These are phyloP conservation scores for Acanthosoma haemorrhoidale DNA, from an alignment of 2,888 invertebrate genomes.

Conservation along the genomic window DNA sequence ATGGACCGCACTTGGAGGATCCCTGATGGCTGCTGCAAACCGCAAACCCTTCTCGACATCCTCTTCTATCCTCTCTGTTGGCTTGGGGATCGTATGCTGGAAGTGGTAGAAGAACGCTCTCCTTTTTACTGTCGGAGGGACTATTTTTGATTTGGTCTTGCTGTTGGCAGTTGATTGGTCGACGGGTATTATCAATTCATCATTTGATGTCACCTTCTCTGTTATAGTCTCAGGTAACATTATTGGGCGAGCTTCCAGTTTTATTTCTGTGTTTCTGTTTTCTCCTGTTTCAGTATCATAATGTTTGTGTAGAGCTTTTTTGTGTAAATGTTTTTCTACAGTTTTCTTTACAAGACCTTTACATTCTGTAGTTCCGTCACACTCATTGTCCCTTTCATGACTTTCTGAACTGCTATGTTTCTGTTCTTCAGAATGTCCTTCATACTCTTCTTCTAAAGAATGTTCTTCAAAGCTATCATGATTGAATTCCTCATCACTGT, in stretches of 20 bases:
- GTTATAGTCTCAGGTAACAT: neutral
- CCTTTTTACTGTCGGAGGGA: neutral
- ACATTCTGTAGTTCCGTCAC: no score
- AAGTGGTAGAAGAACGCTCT: constrained; percentile 37
- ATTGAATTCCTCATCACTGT: constrained; percentile 12
- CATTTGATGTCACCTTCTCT: neutral
- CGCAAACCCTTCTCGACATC: neutral
- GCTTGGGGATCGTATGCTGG: constrained; percentile 32
- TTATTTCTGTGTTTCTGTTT: constrained; percentile 11
- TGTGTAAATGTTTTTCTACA: neutral
- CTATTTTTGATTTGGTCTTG: neutral
- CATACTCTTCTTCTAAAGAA: neutral
- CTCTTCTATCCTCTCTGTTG: constrained; percentile 31
- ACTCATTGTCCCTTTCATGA: no score
- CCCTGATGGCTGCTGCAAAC: neutral
- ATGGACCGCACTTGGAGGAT: neutral
- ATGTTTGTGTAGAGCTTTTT: neutral
- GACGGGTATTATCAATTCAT: no score
- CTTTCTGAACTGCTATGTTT: neutral
- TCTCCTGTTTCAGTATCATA: constrained; percentile 24
- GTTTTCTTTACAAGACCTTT: neutral
- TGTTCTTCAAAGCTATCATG: neutral
- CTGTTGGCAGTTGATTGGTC: neutral
- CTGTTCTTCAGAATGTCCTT: neutral
- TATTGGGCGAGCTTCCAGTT: neutral